Evolutionary conservation across 64 coral and sea anemone genomes (phyloP).

Genomic region (Montipora foliosa): DNA sequence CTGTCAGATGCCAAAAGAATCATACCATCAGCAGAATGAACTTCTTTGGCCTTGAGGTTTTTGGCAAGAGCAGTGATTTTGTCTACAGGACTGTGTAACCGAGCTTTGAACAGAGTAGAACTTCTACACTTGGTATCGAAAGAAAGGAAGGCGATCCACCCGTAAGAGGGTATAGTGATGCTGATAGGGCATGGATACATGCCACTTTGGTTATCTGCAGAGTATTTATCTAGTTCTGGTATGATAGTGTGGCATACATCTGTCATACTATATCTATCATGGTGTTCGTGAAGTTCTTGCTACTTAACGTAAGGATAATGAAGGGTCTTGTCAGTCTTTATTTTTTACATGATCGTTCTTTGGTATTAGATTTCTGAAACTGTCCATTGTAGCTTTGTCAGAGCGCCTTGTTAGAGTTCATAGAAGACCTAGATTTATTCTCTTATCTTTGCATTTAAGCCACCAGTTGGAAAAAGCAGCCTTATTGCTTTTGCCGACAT

Average conservation of each 20-base stretch:
- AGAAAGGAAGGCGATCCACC: conserved; percentile 59
- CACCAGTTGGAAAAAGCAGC: conserved; percentile 78
- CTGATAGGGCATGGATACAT: conserved; percentile 72
- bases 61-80: conserved; percentile 22
- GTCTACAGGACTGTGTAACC: conserved; percentile 63
- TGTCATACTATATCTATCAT: neutral
- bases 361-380: conserved; percentile 46
- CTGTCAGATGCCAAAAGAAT: neutral
- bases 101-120: conserved; percentile 55
- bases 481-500: conserved; percentile 84
- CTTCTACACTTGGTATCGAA: conserved; percentile 15
- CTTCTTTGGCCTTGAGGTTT: conserved; percentile 39
- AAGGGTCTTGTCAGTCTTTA: conserved; percentile 75
- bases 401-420: conserved; percentile 67
- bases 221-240: conserved; percentile 73
- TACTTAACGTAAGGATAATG: conserved; percentile 43
- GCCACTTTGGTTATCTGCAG: conserved; percentile 30
- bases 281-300: conserved; percentile 3
- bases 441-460: conserved; percentile 55
- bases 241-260: conserved; percentile 42
- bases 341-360: conserved; percentile 78
- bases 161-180: conserved; percentile 30
- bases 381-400: conserved; percentile 51
- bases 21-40: conserved; percentile 26
- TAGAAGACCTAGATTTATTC: conserved; percentile 37